Percentiles rank a stretch among this genome's conserved stretches.
phyloP scores from a whole-genome alignment of 2,888 invertebrate genomes.

The Xanthorhoe designata region DNA sequence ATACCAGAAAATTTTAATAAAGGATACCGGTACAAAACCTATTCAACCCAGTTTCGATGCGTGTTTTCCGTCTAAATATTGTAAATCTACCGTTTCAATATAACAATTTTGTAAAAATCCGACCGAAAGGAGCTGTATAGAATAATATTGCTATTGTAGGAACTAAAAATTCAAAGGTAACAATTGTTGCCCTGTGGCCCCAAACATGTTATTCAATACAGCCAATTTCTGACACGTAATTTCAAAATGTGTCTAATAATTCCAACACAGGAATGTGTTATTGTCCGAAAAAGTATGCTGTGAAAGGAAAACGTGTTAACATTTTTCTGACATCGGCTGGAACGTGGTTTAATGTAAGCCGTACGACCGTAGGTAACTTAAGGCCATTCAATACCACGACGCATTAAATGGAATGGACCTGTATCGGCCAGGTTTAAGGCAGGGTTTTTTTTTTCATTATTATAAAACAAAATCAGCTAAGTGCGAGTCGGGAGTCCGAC shows the following conservation, averaged over 20 bases:
- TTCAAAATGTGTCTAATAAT: slow-evolving; percentile 25
- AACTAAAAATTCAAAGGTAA: slow-evolving; percentile 24
- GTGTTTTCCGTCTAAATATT: slow-evolving; percentile 35
- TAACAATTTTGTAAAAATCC: slow-evolving; percentile 4
- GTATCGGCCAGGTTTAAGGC: neutral
- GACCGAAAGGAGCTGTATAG: slow-evolving; percentile 12
- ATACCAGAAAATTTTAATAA: neutral
- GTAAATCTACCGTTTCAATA: slow-evolving; percentile 49
- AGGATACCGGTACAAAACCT: neutral
- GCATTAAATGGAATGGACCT: neutral
- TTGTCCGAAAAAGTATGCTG: slow-evolving; percentile 31
- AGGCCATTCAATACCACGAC: neutral
- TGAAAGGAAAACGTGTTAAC: slow-evolving; percentile 13
- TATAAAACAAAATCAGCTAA: too few species aligned
- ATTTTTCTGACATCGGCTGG: slow-evolving; percentile 16
- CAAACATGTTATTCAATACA: slow-evolving; percentile 34
- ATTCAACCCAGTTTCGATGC: neutral
- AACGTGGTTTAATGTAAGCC: slow-evolving; percentile 1
- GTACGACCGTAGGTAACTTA: neutral
- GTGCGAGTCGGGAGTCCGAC: too few species aligned
- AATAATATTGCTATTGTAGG: slow-evolving; percentile 46
- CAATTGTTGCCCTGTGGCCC: slow-evolving; percentile 40
- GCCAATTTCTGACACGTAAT: slow-evolving; percentile 42
- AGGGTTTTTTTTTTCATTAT: neutral
- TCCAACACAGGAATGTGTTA: slow-evolving; percentile 29